phyloP scores from a whole-genome alignment of 2,888 invertebrate species.

The Dasysyrphus tricinctus region DNA sequence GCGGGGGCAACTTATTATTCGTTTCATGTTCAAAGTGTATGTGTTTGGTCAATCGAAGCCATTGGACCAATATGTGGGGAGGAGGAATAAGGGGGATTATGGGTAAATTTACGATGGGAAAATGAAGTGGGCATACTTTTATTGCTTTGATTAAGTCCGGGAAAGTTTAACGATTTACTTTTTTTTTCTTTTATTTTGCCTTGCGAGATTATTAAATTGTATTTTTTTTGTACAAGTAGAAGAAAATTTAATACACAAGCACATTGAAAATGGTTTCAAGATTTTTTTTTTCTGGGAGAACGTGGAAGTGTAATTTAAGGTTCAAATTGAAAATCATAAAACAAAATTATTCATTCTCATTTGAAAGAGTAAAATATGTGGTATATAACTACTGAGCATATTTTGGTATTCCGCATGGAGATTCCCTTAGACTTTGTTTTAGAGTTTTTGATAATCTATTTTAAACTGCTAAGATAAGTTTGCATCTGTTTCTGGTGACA shows the following conservation, averaged over 20 bases:
- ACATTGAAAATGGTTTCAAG: conserved; percentile 22
- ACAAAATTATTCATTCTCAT: background rate
- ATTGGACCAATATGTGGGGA: conserved; percentile 21
- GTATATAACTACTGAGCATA: background rate
- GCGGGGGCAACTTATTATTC: conserved; percentile 62
- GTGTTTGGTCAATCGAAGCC: conserved; percentile 59
- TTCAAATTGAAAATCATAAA: conserved; percentile 51
- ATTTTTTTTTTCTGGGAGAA: background rate
- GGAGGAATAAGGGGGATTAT: background rate
- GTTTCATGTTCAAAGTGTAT: conserved; percentile 46
- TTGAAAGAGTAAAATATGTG: background rate
- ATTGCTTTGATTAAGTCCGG: conserved; percentile 74
- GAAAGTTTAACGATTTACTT: conserved; percentile 70
- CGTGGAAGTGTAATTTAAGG: conserved; percentile 14
- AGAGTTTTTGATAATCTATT: too few species aligned
- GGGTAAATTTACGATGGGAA: conserved; percentile 71
- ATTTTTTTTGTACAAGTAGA: background rate
- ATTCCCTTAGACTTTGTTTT: too few species aligned
- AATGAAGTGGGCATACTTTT: conserved; percentile 74
- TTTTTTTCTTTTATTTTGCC: conserved; percentile 36
- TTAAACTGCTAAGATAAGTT: too few species aligned
- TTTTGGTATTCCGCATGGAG: too few species aligned
- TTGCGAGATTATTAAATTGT: conserved; percentile 71
- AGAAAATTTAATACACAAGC: background rate
- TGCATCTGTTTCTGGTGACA: too few species aligned